These are phyloP conservation scores for Mizuhopecten yessoensis DNA, from an alignment of 1,140 invertebrate species.

Conservation along the genomic window DNA sequence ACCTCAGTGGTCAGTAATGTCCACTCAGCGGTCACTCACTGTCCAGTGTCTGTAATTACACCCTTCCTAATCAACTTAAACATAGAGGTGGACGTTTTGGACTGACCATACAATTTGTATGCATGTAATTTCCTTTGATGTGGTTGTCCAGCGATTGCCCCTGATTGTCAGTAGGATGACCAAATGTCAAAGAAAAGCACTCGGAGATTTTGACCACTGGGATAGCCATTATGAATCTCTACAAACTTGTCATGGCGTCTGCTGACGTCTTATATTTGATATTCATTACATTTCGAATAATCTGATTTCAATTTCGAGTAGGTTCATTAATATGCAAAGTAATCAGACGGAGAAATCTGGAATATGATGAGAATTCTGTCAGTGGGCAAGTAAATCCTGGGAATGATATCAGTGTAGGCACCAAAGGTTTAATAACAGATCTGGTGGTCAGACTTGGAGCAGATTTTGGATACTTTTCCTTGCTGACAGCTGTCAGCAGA, in stretches of 20 bases:
- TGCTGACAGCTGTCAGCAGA: slow-evolving; percentile 10
- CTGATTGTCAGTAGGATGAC: neutral
- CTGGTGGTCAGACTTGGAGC: neutral
- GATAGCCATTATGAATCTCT: neutral
- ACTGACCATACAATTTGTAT: slow-evolving; percentile 39
- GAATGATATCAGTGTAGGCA: slow-evolving; percentile 4
- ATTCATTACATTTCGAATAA: slow-evolving; percentile 29
- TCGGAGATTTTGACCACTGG: neutral
- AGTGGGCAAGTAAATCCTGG: neutral
- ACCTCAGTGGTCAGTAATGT: slow-evolving; percentile 6
- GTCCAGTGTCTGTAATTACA: slow-evolving; percentile 32
- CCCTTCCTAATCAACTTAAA: slow-evolving; percentile 34
- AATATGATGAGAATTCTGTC: slow-evolving; percentile 15
- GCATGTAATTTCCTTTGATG: slow-evolving; percentile 34
- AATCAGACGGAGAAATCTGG: neutral
- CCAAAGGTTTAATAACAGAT: neutral
- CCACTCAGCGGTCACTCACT: slow-evolving; percentile 30
- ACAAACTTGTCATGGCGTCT: neutral
- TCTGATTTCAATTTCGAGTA: slow-evolving; percentile 39
- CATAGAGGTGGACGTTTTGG: neutral
- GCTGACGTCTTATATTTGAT: slow-evolving; percentile 18
- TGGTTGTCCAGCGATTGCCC: neutral
- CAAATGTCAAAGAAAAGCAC: slow-evolving; percentile 6
- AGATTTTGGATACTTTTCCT: neutral
- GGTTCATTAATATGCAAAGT: slow-evolving; percentile 33